phyloP scores from a whole-genome alignment of 2,888 invertebrate genomes.

The Ceriagrion tenellum region DNA sequence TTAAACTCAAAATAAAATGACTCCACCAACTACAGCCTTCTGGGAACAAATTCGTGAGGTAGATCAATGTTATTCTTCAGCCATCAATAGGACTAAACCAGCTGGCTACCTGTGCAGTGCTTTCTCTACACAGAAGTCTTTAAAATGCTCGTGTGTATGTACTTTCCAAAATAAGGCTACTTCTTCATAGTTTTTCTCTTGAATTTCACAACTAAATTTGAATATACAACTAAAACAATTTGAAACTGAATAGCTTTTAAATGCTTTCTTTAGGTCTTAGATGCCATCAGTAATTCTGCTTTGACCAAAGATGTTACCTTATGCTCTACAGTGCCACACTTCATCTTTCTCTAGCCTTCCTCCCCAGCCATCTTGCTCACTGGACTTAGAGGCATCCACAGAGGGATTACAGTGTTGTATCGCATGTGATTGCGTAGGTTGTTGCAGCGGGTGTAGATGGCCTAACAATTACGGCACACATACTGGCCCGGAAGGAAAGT shows the following conservation, averaged over 20 bases:
- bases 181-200: no score
- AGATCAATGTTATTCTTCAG: no score
- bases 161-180: no score
- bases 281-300: not conserved
- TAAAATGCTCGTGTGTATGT: no score
- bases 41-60: no score
- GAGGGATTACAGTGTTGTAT: conserved; percentile 23
- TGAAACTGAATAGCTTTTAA: not conserved
- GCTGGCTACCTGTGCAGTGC: no score
- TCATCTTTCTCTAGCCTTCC: conserved; percentile 15
- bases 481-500: conserved; percentile 94
- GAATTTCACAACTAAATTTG: not conserved
- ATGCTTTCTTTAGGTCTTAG: conserved; percentile 1
- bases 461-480: conserved; percentile 94
- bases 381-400: not conserved
- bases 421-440: conserved; percentile 74
- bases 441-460: conserved; percentile 95
- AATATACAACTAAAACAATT: not conserved
- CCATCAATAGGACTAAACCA: no score
- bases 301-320: conserved; percentile 6
- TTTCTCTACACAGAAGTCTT: no score
- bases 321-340: conserved; percentile 13
- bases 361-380: conserved; percentile 36
- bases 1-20: no score
- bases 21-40: no score